Evolutionary conservation across 1,140 invertebrate genomes (phyloP).

Genomic region (Pseudachorutes palmiensis): DNA sequence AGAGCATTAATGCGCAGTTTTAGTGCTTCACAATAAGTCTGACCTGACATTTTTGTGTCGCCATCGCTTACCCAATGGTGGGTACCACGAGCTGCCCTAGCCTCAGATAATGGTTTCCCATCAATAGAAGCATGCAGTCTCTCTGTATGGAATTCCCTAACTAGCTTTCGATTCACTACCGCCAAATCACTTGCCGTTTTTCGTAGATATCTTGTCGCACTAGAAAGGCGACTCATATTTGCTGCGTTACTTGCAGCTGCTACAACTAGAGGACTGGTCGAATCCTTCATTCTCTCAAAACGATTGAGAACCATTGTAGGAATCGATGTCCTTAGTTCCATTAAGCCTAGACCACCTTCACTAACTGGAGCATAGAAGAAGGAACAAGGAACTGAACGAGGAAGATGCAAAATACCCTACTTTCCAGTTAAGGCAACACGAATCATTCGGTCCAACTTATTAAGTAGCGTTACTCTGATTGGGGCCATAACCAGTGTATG

Average conservation of each 20-base stretch:
- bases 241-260: neutral
- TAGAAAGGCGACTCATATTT: neutral
- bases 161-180: neutral
- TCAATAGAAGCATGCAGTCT: neutral
- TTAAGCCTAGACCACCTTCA: constrained; percentile 5
- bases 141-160: neutral
- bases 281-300: neutral
- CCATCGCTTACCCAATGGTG: constrained; percentile 8
- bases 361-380: constrained; percentile 4
- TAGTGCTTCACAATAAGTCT: neutral
- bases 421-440: neutral
- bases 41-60: neutral
- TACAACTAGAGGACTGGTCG: neutral
- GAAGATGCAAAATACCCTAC: neutral
- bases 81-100: neutral
- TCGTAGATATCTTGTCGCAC: neutral
- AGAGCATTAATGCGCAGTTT: constrained; percentile 3
- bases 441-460: neutral
- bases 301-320: neutral
- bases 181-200: too few species aligned
- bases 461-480: neutral
- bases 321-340: neutral
- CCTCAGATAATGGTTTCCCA: neutral
- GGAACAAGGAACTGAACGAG: neutral
- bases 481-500: constrained; percentile 9